Conservation (phyloP, 2,888 invertebrate genomes). For the Heteropelma amictum region DNA sequence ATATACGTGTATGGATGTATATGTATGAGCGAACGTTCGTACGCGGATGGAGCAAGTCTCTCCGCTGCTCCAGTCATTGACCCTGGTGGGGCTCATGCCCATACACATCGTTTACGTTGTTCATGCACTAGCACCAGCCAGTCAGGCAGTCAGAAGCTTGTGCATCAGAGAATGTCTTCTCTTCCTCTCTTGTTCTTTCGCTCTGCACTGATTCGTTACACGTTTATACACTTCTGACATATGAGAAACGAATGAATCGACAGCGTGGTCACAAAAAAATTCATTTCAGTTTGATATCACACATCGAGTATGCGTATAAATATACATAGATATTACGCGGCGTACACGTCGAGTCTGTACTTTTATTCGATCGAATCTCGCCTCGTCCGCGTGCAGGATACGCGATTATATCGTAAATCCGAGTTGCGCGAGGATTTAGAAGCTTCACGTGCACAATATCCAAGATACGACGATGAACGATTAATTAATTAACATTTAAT, state of each 20-base stretch:
- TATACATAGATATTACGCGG: not conserved
- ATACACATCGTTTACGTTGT: conserved; percentile 64
- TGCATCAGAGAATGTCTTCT: conserved; percentile 21
- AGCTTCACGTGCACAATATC: not conserved
- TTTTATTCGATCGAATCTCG: conserved; percentile 10
- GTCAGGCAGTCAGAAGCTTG: conserved; percentile 28
- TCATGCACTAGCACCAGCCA: conserved; percentile 49
- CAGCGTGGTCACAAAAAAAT: not conserved
- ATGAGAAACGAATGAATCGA: conserved; percentile 37
- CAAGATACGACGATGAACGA: not conserved
- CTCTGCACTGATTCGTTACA: conserved; percentile 16
- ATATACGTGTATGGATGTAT: not conserved
- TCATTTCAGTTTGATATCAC: conserved; percentile 28
- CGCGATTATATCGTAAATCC: not conserved
- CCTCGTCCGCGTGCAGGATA: not conserved
- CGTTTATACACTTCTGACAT: conserved; percentile 9
- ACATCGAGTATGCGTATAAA: not conserved
- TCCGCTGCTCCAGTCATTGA: conserved; percentile 72
- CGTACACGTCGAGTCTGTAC: not conserved
- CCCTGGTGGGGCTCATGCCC: conserved; percentile 67
- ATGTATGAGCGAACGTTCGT: conserved; percentile 11
- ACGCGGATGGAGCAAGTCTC: conserved; percentile 54
- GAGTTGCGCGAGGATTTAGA: not conserved
- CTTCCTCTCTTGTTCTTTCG: conserved; percentile 1
- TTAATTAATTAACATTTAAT: conserved; percentile 33